Base-by-base conservation (phyloP, 2,888 invertebrate species). In the Meliscaeva auricollis region DNA sequence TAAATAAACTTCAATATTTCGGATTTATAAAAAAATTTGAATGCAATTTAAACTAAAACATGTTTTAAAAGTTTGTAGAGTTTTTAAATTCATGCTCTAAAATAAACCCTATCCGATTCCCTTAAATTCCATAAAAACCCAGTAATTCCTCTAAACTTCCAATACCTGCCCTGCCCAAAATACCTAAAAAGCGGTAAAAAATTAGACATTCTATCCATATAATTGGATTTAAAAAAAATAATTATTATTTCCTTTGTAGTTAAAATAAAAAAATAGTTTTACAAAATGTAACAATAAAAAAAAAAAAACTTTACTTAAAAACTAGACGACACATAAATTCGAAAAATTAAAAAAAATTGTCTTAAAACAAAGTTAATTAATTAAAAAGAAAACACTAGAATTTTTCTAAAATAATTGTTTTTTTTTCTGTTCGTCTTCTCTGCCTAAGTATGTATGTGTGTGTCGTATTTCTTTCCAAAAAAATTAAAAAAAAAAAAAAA, bases 391-490 rank as follows among this genome's bases (percentile, higher is more conserved):
- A 35, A 85, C 60, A 60, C 72, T 69, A 54, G 9, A 41, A 13
- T 58, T 60, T 44, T 66, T 66, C 48, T 22, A 50, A 66, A 66
- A 64, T 66, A 22, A 48, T 72, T 77, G 44, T 74, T 41, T 84
- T 41, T 84, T 70, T 50, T 38, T 38, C 4, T n/a, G n/a, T n/a
- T n/a, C n/a, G n/a, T 26, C 26, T 26, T 26, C 26, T 70, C 64
- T 84, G 32, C 50, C 70, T 54, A 50, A 78, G 56, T 79, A 70
- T 87, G 75, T 79, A 70, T 87, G 75, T 83, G 82, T 87, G 74
- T 78, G 82, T 87, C 82, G 82, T 87, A 58, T 75, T 79, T 78
- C 48, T 69, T 77, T 35, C 48, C 62, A 78, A 60, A 78, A 46
- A 58, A 13, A 32, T 81, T 87, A 20, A 54, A 87, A 52, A 69